Percentiles rank a stretch among this genome's conserved stretches.
Conservation (phyloP, 2,113 vertebrate species). For the Megaleporinus macrocephalus region DNA sequence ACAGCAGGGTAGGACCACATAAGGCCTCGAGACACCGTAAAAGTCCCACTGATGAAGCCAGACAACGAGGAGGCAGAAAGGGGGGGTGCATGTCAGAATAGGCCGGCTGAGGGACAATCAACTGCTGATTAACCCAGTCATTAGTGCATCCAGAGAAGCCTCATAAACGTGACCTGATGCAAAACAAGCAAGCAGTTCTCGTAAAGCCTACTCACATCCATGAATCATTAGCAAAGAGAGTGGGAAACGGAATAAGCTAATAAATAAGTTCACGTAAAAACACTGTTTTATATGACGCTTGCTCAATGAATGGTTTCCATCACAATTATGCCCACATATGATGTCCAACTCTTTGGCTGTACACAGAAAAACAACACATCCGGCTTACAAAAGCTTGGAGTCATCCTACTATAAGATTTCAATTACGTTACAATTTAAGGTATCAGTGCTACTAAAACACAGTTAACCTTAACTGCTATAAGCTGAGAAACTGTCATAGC, state of each 20-base stretch:
- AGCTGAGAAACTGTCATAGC: too few species aligned
- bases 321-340: neutral
- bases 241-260: neutral
- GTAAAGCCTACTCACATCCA: slow-evolving; percentile 6
- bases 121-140: slow-evolving; percentile 22
- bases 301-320: slow-evolving; percentile 17
- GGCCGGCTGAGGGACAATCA: slow-evolving; percentile 21
- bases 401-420: neutral
- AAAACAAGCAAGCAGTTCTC: slow-evolving; percentile 34
- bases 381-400: neutral
- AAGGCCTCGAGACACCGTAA: neutral
- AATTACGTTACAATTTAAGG: neutral
- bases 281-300: neutral
- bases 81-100: neutral
- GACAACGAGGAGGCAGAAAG: neutral
- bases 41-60: slow-evolving; percentile 11
- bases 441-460: neutral
- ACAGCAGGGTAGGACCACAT: neutral
- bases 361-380: neutral
- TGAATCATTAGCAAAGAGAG: slow-evolving; percentile 6
- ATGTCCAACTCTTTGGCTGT: neutral
- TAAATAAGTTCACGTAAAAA: slow-evolving; percentile 18
- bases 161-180: slow-evolving; percentile 13
- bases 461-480: too few species aligned
- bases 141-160: neutral